Evolutionary conservation across 2,888 invertebrate species (phyloP).

Genomic region (Phyllotreta cruciferae): DNA sequence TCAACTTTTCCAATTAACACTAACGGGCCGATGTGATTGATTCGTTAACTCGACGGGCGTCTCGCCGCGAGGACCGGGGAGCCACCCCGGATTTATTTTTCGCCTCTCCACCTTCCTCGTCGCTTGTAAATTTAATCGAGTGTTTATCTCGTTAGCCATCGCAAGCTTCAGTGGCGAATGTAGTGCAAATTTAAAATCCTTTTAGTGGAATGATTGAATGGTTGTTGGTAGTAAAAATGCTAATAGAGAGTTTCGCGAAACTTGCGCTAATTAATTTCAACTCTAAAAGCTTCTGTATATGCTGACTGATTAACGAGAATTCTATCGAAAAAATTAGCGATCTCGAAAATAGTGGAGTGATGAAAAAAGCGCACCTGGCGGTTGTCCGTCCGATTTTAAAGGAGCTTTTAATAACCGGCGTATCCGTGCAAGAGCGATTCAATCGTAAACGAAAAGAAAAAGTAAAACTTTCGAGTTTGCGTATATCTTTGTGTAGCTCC

Average conservation of each 20-base stretch:
- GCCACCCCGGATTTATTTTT: slow-evolving; percentile 29
- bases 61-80: slow-evolving; percentile 28
- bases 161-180: slow-evolving; percentile 6
- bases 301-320: not conserved
- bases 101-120: not conserved
- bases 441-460: slow-evolving; percentile 28
- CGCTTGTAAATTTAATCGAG: no score
- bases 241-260: no score
- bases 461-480: slow-evolving; percentile 21
- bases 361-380: not conserved
- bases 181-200: no score
- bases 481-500: slow-evolving; percentile 24
- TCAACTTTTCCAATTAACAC: slow-evolving; percentile 59
- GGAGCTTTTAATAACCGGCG: slow-evolving; percentile 27
- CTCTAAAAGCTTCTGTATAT: not conserved
- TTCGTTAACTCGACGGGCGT: slow-evolving; percentile 53
- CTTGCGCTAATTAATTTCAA: no score
- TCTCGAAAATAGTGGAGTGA: slow-evolving; percentile 9
- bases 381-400: slow-evolving; percentile 21
- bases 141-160: slow-evolving; percentile 28
- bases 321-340: slow-evolving; percentile 7
- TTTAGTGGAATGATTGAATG: no score
- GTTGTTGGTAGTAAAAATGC: no score
- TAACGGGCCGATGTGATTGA: slow-evolving; percentile 57
- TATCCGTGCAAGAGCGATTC: slow-evolving; percentile 27